Base-by-base conservation (phyloP, 1,140 invertebrate genomes). In the Theocolax elegans region DNA sequence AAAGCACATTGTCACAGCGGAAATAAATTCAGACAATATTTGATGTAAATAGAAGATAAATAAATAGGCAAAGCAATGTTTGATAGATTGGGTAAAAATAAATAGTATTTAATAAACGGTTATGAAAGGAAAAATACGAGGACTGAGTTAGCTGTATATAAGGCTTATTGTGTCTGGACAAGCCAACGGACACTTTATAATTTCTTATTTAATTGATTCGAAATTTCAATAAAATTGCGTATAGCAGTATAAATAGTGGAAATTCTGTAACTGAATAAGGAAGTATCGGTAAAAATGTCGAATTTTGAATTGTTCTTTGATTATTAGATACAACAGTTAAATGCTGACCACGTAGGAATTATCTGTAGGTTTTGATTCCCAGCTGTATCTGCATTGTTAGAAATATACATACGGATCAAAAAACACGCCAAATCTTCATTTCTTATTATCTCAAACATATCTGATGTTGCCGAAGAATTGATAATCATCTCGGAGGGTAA, bases 211-310 rank as follows among this genome's bases (percentile, higher is more conserved):
- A 72, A 49, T 54, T 72, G 65, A 38, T n/a, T 12, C 21, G 19
- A 35, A 44, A 72, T 48, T 29, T 72, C 58, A 17, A 49, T 59
- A 10, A 72, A 72, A 46, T 67, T 67, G 15, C 42, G 60, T 25
- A 67, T 31, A 29, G 40, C 21, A 1, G 70, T 72, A 51, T 67
- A 72, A 9, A 72, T 44, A 2, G 70, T 72, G 2, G 62, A 49
- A 38, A 72, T 12, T 67, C 53, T 6, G 54, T 72, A 10, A 67
- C 51, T 13, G 53, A 42, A 58, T 59, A 53, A 2, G 64, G 56
- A 4, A 72, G 44, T 67, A 67, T 46, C 1, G 70, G 70, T 23
- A 67, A 31, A 72, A 72, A 72, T 21, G 19, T 56, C 1, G 25
- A 19, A 2, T 44, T 40, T 46, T 66, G 62, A 6, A 21, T 56